A percentile compares a stretch with the other conserved stretches of the same genome.
These are phyloP conservation scores for Glossosoma conforme DNA, from an alignment of 1,140 invertebrate species.

Conservation along the genomic window DNA sequence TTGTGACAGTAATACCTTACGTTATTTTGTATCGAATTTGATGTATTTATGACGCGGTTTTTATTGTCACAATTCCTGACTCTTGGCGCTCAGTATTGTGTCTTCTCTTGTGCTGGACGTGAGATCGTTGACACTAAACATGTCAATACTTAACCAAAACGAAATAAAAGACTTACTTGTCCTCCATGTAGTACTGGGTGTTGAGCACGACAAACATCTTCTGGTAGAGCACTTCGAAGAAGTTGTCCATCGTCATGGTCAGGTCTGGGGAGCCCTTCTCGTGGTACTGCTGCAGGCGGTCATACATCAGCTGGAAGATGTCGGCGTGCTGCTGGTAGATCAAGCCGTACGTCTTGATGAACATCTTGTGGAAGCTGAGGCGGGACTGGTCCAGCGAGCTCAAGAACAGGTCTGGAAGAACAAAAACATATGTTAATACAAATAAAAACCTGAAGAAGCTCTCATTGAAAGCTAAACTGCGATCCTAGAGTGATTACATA, in stretches of 20 bases:
- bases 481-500: too few relatives aligned
- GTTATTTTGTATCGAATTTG: too few relatives aligned
- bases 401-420: slow-evolving; percentile 74
- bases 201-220: slow-evolving; percentile 96
- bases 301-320: slow-evolving; percentile 89
- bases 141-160: too few relatives aligned
- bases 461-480: too few relatives aligned
- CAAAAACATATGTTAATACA: not conserved
- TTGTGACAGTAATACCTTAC: too few relatives aligned
- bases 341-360: slow-evolving; percentile 89
- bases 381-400: slow-evolving; percentile 74
- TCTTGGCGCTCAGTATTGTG: too few relatives aligned
- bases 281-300: slow-evolving; percentile 87
- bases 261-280: slow-evolving; percentile 75
- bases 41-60: too few relatives aligned
- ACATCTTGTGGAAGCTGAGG: slow-evolving; percentile 88
- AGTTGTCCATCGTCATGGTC: slow-evolving; percentile 81
- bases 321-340: slow-evolving; percentile 91
- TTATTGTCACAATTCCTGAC: too few relatives aligned
- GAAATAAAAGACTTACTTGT: slow-evolving; percentile 65
- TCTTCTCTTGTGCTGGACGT: too few relatives aligned
- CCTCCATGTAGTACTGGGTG: slow-evolving; percentile 81
- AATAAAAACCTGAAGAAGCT: too few relatives aligned
- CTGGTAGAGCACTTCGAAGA: slow-evolving; percentile 89
- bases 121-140: too few relatives aligned